phyloP scores from a whole-genome alignment of 1,140 invertebrate genomes.

The Amyelois transitella region DNA sequence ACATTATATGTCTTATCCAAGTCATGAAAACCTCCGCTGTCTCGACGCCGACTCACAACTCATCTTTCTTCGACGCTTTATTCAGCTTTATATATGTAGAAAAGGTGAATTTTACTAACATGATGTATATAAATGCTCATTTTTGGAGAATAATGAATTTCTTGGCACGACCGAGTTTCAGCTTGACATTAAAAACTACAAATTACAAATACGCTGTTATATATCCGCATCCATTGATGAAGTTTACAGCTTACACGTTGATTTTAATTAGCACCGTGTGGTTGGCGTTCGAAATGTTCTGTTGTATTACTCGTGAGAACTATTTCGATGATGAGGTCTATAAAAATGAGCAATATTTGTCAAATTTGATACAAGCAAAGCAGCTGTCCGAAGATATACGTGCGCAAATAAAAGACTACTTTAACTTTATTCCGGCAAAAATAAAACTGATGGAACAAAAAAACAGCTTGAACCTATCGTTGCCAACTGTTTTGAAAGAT shows the following conservation, averaged over 20 bases:
- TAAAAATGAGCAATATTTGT: constrained; percentile 2
- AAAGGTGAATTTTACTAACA: background rate
- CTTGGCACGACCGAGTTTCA: background rate
- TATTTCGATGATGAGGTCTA: constrained; percentile 10
- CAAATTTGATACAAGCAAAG: constrained; percentile 15
- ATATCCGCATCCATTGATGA: background rate
- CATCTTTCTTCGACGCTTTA: background rate
- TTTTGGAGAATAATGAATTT: background rate
- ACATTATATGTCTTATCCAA: background rate
- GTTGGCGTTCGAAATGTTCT: background rate
- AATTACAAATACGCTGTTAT: background rate
- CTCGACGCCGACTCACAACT: background rate
- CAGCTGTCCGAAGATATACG: constrained; percentile 24
- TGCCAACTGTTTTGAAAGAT: constrained; percentile 22
- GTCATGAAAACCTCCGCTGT: background rate
- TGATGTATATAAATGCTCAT: background rate
- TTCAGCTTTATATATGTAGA: background rate
- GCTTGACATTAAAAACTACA: background rate
- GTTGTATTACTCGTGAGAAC: background rate
- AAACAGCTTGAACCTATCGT: constrained; percentile 12
- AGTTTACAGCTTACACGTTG: background rate
- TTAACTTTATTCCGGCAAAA: constrained; percentile 19
- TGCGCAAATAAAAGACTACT: constrained; percentile 21
- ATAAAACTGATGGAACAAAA: constrained; percentile 14
- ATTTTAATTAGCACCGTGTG: background rate